These are phyloP conservation scores for Uropetala carovei DNA, from an alignment of 2,888 invertebrate genomes.

Conservation along the genomic window DNA sequence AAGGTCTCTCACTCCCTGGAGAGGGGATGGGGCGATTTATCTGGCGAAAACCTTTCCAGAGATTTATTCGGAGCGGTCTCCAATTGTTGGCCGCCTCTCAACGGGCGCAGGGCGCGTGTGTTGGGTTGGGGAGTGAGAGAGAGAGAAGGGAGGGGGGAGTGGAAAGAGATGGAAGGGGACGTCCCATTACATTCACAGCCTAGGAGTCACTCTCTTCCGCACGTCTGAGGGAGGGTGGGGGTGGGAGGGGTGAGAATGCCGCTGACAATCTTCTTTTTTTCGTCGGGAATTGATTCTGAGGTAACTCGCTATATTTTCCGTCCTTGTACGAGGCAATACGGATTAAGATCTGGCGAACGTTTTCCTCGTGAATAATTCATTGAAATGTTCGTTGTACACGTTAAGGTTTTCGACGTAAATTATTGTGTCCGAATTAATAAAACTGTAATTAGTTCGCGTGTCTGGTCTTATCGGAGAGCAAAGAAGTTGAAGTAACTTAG, in stretches of 20 bases:
- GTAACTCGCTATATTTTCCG: neutral
- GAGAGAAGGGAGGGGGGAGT: neutral
- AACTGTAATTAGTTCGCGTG: too few species aligned
- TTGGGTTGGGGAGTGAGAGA: neutral
- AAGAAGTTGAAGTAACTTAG: too few species aligned
- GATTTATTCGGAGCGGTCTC: constrained; percentile 24
- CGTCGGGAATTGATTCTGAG: neutral
- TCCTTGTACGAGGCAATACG: neutral
- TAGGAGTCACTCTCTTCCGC: neutral
- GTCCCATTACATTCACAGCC: neutral
- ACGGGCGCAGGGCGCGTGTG: neutral
- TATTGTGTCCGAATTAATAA: too few species aligned
- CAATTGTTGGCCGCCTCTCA: constrained; percentile 25
- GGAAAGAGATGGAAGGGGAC: neutral
- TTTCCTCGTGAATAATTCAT: neutral
- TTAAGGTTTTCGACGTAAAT: too few species aligned
- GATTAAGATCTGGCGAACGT: neutral
- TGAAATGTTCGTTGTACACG: neutral
- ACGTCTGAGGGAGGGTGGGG: neutral
- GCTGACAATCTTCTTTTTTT: neutral
- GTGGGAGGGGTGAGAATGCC: neutral
- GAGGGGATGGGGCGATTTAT: neutral
- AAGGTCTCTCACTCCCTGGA: neutral
- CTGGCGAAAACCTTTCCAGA: constrained; percentile 22
- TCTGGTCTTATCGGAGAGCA: too few species aligned